Evolutionary conservation across 2,113 vertebrate species (phyloP).

Genomic region (Anarrhichthys ocellatus): DNA sequence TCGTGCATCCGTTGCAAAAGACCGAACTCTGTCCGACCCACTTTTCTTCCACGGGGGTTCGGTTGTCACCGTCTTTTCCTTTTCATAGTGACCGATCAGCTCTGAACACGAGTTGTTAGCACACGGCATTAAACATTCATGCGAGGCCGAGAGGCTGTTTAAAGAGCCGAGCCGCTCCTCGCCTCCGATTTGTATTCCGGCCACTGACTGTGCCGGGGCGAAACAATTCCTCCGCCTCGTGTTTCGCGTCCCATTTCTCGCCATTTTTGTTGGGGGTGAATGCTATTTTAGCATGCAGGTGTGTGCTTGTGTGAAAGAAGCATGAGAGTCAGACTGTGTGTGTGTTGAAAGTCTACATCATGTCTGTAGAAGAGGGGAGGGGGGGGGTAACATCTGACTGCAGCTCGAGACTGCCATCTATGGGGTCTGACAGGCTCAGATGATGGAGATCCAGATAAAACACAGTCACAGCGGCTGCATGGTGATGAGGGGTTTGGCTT

Average conservation of each 20-base stretch:
- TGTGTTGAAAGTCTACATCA: conserved; percentile 43
- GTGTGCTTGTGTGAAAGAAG: conserved; percentile 48
- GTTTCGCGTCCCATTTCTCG: conserved; percentile 57
- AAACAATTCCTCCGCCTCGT: conserved; percentile 44
- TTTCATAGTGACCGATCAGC: conserved; percentile 41
- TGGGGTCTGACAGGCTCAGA: conserved; percentile 52
- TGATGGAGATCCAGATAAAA: conserved; percentile 43
- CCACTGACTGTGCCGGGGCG: conserved; percentile 21
- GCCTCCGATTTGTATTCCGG: conserved; percentile 32
- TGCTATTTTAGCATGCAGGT: conserved; percentile 70
- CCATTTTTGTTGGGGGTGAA: conserved; percentile 66
- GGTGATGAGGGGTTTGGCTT: neutral
- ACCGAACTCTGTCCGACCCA: neutral
- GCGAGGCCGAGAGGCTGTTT: conserved; percentile 44
- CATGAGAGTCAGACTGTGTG: conserved; percentile 23
- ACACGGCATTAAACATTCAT: conserved; percentile 72
- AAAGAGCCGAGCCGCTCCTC: conserved; percentile 28
- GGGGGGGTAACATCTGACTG: conserved; percentile 14
- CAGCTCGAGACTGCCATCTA: conserved; percentile 76
- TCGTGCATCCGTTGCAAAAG: conserved; percentile 35
- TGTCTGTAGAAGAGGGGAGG: conserved; percentile 14
- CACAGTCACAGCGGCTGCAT: neutral
- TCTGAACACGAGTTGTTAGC: conserved; percentile 50
- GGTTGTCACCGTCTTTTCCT: conserved; percentile 19
- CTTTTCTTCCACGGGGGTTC: conserved; percentile 15